These are phyloP conservation scores for Ageneiosus marmoratus DNA, from an alignment of 2,113 vertebrate species.

Conservation along the genomic window DNA sequence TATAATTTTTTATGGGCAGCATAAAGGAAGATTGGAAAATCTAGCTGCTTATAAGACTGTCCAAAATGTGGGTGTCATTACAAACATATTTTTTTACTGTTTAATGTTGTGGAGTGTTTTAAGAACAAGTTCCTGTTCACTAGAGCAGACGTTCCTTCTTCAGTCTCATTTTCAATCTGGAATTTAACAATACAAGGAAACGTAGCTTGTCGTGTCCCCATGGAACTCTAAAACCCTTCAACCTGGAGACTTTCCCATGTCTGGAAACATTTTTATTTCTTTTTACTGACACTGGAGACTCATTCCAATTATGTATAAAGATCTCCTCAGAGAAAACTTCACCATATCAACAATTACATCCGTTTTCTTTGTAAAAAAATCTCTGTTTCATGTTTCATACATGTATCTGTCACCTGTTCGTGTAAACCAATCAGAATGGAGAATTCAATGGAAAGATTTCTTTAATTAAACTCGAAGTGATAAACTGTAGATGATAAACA, in stretches of 20 bases:
- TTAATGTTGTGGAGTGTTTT: neutral
- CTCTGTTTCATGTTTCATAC: too few species aligned
- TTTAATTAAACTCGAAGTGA: neutral
- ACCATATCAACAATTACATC: neutral
- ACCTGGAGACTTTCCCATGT: neutral
- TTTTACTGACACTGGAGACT: neutral
- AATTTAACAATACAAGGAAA: neutral
- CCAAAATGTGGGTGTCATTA: neutral
- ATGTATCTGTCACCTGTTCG: too few species aligned
- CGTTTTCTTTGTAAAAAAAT: neutral
- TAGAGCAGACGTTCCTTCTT: neutral
- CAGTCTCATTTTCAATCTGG: neutral
- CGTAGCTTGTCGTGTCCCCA: neutral
- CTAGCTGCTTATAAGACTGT: neutral
- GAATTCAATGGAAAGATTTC: neutral
- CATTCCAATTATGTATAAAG: too few species aligned
- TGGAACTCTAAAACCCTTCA: neutral
- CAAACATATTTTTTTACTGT: neutral
- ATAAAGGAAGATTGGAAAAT: constrained; percentile 4
- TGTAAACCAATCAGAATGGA: neutral
- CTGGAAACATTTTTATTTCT: too few species aligned
- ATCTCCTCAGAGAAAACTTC: too few species aligned
- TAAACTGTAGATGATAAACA: neutral
- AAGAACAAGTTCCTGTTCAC: too few species aligned
- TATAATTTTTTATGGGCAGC: constrained; percentile 9